phyloP scores from a whole-genome alignment of 2,888 invertebrate genomes.

The Drosophila monieri region DNA sequence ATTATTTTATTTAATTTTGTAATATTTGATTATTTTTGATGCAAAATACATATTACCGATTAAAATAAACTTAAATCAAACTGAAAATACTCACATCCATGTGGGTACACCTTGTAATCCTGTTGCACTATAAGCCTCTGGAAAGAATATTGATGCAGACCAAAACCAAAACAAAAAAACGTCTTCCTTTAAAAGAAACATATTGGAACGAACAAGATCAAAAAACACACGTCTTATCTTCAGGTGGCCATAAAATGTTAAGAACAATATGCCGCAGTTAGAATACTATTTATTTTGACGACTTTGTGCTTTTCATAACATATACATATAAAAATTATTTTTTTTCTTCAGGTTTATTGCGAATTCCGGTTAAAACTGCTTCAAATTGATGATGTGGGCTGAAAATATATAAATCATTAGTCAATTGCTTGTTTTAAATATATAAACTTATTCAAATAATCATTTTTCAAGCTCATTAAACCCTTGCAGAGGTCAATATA shows the following conservation, averaged over 20 bases:
- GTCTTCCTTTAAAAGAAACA: neutral
- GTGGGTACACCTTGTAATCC: slow-evolving; percentile 83
- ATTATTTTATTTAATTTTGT: no score
- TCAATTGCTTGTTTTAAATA: no score
- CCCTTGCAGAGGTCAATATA: no score
- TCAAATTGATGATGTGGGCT: neutral
- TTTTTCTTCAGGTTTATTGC: neutral
- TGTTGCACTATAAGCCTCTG: slow-evolving; percentile 70
- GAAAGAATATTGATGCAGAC: slow-evolving; percentile 58
- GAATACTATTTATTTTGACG: neutral
- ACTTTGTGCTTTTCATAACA: neutral
- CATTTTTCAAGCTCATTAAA: no score
- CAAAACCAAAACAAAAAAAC: neutral
- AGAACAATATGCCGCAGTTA: neutral
- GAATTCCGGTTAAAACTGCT: neutral
- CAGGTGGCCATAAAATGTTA: neutral
- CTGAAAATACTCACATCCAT: slow-evolving; percentile 82
- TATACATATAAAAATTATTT: neutral
- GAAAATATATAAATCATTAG: neutral
- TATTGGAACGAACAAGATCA: neutral
- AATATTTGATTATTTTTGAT: no score
- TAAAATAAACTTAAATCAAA: no score
- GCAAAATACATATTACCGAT: no score
- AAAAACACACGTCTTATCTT: neutral
- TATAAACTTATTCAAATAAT: no score